phyloP scores from a whole-genome alignment of 2,888 invertebrate species.

The Epinotia brunnichana region DNA sequence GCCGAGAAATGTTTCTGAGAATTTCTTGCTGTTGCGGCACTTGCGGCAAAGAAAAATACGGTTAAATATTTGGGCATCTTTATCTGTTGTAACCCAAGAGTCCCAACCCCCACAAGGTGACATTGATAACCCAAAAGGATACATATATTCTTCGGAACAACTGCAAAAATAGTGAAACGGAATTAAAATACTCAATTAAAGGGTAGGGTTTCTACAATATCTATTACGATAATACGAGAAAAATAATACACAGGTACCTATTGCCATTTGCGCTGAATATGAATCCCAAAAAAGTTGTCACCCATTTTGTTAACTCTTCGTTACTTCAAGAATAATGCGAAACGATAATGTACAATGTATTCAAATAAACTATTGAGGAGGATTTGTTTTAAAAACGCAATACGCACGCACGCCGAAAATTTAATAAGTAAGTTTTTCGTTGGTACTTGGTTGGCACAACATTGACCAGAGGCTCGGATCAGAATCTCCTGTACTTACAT shows the following conservation, averaged over 20 bases:
- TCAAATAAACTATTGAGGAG: not conserved
- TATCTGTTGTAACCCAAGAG: too few relatives aligned
- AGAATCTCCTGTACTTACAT: not conserved
- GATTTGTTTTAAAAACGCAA: not conserved
- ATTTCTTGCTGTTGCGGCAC: not conserved
- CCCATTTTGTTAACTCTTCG: too few relatives aligned
- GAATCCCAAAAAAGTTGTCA: too few relatives aligned
- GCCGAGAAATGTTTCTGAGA: conserved; percentile 5
- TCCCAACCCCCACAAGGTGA: too few relatives aligned
- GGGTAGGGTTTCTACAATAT: not conserved
- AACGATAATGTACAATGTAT: too few relatives aligned
- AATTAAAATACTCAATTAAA: not conserved
- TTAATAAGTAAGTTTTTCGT: not conserved
- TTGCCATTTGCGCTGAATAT: too few relatives aligned
- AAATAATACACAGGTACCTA: too few relatives aligned
- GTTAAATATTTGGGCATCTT: not conserved
- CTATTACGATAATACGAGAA: too few relatives aligned
- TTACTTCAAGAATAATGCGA: too few relatives aligned
- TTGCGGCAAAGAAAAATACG: not conserved
- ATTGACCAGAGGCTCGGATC: conserved; percentile 12
- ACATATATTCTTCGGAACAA: too few relatives aligned
- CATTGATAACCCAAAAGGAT: too few relatives aligned
- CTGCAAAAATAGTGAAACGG: not conserved
- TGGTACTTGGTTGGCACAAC: not conserved
- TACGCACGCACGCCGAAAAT: not conserved